phyloP scores from a whole-genome alignment of 2,113 vertebrate species.

The Bos javanicus region DNA sequence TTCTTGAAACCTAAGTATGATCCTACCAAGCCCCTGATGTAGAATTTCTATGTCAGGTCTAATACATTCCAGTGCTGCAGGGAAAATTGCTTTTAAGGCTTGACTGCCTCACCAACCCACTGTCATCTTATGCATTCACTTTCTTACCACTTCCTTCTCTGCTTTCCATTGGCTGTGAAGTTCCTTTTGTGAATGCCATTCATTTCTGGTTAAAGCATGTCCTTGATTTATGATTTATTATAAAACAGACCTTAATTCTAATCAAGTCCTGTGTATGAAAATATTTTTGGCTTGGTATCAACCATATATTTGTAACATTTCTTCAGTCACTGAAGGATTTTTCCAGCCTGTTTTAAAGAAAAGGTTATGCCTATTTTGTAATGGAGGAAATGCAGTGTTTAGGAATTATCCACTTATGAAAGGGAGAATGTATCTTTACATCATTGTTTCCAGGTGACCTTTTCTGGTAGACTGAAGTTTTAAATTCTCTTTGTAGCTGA shows the following conservation, averaged over 20 bases:
- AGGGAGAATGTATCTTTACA: background rate
- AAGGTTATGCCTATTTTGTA: background rate
- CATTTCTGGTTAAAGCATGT: background rate
- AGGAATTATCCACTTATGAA: background rate
- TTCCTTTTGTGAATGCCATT: background rate
- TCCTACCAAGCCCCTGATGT: background rate
- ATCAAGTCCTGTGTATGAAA: background rate
- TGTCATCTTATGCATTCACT: background rate
- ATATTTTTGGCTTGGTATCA: background rate
- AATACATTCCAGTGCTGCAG: background rate
- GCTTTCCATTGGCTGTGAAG: background rate
- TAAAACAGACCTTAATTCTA: background rate
- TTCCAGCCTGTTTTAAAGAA: background rate
- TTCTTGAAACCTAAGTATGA: background rate
- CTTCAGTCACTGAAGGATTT: background rate
- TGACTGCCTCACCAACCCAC: background rate
- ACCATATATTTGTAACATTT: background rate
- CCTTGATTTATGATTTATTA: background rate
- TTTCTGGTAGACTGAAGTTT: background rate
- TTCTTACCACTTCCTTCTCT: background rate
- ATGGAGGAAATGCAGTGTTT: background rate
- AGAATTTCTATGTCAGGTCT: background rate
- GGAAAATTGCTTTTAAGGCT: background rate
- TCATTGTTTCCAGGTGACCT: background rate
- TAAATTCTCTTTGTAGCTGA: background rate